Evolutionary conservation across 2,797 vertebrate species (phyloP), one percentile per base, ranked within the genome.

Genomic region (Hoplostethus atlanticus): DNA sequence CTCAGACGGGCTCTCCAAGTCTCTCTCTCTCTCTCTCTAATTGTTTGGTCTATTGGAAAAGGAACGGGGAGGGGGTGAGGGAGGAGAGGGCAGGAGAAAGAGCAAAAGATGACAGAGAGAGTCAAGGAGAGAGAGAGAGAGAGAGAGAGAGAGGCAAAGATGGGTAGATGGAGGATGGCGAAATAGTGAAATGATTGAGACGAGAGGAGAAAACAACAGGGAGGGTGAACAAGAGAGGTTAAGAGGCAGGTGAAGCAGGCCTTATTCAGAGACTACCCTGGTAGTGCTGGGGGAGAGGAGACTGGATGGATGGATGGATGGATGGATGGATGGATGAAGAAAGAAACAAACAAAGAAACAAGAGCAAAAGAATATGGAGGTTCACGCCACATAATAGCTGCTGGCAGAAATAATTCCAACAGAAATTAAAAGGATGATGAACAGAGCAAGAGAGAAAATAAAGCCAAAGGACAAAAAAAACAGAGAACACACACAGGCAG

Each of bases 31-130:
- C 58, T 68, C 64, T 57, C 62, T 74, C 53, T 76, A 81, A 87
- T 90, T 84, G 88, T 90, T 86, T 86, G 86, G 86, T 90, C 79
- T 91, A 79, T 56, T 70, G 69, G 77, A 84, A 85, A 60, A 83
- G 65, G 34, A 59, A 64, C 69, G 64, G 68, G 58, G 68, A 59
- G 46, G 53, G 28, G 66, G 56, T 16, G 68, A 52, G 40, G 72
- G 55, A 21, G 60, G 5, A 52, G 3, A 0, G 16, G 15, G 48
- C 16, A 44, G 48, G 34, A 50, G 17, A 42, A 47, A 56, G 40
- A 56, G 31, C 11, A 6, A 46, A 28, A n/a, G 47, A 12, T 28
- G 52, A 36, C 34, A 34, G 34, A 47, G 38, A 59, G 40, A 11
- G 15, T 30, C 50, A 34, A 51, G 25, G 42, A 53, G 40, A 21